phyloP scores from a whole-genome alignment of 1,140 invertebrate species.

The Bradysia coprophila region DNA sequence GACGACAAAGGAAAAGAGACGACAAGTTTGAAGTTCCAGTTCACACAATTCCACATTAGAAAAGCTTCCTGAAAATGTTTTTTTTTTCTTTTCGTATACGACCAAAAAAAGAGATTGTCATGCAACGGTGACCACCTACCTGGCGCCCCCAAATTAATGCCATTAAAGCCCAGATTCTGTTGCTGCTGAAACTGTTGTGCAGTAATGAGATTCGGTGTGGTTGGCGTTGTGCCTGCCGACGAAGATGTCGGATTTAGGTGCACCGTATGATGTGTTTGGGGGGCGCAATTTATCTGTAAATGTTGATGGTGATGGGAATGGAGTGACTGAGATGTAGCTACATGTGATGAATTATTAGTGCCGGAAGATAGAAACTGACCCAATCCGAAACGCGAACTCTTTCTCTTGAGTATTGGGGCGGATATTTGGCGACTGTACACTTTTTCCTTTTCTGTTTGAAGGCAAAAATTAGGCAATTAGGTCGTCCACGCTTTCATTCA shows the following conservation, averaged over 20 bases:
- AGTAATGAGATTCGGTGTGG: background rate
- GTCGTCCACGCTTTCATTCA: too few relatives aligned
- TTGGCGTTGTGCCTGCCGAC: conserved; percentile 8
- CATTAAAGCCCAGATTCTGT: background rate
- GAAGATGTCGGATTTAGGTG: conserved; percentile 10
- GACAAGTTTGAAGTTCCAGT: background rate
- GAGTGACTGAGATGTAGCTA: background rate
- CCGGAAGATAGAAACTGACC: conserved; percentile 62
- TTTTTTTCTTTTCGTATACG: too few relatives aligned
- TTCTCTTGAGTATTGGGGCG: conserved; percentile 74
- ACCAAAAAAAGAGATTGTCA: background rate
- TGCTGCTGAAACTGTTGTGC: conserved; percentile 3
- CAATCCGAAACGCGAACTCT: conserved; percentile 77
- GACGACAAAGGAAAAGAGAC: background rate
- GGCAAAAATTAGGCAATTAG: background rate
- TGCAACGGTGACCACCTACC: conserved; percentile 24
- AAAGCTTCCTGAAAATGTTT: background rate
- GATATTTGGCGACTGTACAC: conserved; percentile 76
- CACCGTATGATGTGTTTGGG: conserved; percentile 7
- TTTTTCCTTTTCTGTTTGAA: conserved; percentile 63
- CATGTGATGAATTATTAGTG: conserved; percentile 19
- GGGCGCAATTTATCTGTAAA: conserved; percentile 1
- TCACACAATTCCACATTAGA: background rate
- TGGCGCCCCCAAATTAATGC: conserved; percentile 10
- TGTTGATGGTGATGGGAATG: conserved; percentile 2